Percentiles rank a stretch among this genome's conserved stretches.
phyloP scores from a whole-genome alignment of 30 jellyfish, hydroid and myxozoan species.

The Haliclystus octoradiatus region DNA sequence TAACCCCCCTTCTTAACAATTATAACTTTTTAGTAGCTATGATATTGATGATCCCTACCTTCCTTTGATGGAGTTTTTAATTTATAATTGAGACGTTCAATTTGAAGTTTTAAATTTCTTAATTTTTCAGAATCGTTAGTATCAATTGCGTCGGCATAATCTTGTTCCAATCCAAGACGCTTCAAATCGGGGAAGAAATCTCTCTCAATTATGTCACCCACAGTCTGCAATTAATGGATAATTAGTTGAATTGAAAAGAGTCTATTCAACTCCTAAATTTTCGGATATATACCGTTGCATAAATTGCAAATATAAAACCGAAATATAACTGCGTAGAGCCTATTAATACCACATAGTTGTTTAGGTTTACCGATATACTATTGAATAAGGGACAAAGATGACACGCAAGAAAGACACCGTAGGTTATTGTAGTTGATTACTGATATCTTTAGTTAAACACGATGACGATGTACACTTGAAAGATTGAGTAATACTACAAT shows the following conservation, averaged over 20 bases:
- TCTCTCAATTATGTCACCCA: slow-evolving; percentile 76
- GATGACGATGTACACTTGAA: too few species aligned
- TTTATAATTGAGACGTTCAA: slow-evolving; percentile 29
- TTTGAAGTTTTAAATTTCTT: slow-evolving; percentile 52
- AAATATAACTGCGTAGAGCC: too few species aligned
- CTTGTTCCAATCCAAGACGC: slow-evolving; percentile 44
- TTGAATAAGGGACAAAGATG: too few species aligned
- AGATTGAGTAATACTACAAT: too few species aligned
- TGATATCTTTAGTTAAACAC: too few species aligned
- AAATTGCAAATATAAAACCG: too few species aligned
- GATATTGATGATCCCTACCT: background rate
- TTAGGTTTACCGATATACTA: too few species aligned
- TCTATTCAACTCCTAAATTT: background rate
- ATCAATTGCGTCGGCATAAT: slow-evolving; percentile 75
- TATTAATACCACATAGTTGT: too few species aligned
- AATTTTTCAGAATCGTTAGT: slow-evolving; percentile 68
- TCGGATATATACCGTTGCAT: background rate
- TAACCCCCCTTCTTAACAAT: too few species aligned
- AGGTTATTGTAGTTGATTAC: too few species aligned
- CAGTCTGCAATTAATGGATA: slow-evolving; percentile 70
- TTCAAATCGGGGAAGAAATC: slow-evolving; percentile 93
- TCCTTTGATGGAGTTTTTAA: background rate
- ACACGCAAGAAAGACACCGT: too few species aligned
- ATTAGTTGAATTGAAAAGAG: background rate
- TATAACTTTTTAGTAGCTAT: too few species aligned